Evolutionary conservation across 2,113 vertebrate genomes (phyloP).

Genomic region (Bubo bubo): DNA sequence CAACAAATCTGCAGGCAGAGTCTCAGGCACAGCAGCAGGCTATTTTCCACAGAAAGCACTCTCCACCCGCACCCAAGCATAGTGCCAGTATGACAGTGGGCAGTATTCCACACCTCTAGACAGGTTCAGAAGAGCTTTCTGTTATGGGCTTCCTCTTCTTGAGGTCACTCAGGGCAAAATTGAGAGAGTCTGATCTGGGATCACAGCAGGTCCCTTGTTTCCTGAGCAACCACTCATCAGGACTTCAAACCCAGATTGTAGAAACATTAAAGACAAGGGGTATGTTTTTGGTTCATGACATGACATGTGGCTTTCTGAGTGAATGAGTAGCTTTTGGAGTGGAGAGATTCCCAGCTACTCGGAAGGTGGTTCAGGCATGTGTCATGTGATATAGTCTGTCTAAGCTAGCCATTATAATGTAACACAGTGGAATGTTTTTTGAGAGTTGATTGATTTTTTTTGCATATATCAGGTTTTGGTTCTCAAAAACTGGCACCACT

Average conservation of each 20-base stretch:
- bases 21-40: background rate
- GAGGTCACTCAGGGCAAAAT: background rate
- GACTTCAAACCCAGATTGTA: background rate
- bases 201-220: background rate
- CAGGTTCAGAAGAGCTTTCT: background rate
- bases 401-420: background rate
- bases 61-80: fast-evolving
- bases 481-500: background rate
- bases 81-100: background rate
- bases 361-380: fast-evolving
- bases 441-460: background rate
- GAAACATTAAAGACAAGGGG: background rate
- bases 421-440: background rate
- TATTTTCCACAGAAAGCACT: background rate
- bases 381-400: background rate
- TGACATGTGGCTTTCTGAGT: background rate
- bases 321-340: background rate
- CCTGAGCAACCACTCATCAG: fast-evolving
- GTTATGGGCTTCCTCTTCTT: background rate
- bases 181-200: background rate
- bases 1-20: background rate
- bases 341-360: background rate
- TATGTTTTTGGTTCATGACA: background rate
- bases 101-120: background rate
- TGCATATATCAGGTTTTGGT: background rate